These are phyloP conservation scores for Cyclargus thomasi DNA, from an alignment of 1,140 invertebrate species.

Conservation along the genomic window DNA sequence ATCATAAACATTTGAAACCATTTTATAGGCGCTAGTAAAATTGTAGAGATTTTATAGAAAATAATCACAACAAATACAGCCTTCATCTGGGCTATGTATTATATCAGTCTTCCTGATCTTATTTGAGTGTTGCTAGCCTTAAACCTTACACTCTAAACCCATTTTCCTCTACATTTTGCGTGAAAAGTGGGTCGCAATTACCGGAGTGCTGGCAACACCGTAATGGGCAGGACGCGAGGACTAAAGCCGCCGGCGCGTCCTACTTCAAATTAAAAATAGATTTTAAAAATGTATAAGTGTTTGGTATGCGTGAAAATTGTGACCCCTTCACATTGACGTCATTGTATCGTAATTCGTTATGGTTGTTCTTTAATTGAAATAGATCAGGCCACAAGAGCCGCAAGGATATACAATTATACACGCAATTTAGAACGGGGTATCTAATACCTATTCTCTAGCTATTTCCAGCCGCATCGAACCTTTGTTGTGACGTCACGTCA, in stretches of 20 bases:
- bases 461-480: not conserved
- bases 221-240: slow-evolving; percentile 25
- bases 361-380: not conserved
- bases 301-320: not conserved
- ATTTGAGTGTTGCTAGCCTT: not conserved
- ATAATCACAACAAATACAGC: too few species aligned
- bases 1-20: too few species aligned
- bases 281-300: not conserved
- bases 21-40: not conserved
- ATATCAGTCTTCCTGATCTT: too few species aligned
- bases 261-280: not conserved
- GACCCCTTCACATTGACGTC: not conserved
- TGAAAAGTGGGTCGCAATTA: slow-evolving; percentile 27
- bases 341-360: not conserved
- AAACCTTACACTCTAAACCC: not conserved
- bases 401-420: too few species aligned
- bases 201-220: slow-evolving; percentile 22
- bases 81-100: too few species aligned
- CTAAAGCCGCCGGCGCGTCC: not conserved
- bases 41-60: too few species aligned
- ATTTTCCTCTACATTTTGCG: not conserved
- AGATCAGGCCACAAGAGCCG: not conserved
- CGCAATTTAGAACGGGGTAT: too few species aligned
- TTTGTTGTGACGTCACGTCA: not conserved
- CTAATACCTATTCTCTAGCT: too few species aligned